phyloP scores from a whole-genome alignment of 30 jellyfish, hydroid and myxozoan genomes.

The Turritopsis rubra region DNA sequence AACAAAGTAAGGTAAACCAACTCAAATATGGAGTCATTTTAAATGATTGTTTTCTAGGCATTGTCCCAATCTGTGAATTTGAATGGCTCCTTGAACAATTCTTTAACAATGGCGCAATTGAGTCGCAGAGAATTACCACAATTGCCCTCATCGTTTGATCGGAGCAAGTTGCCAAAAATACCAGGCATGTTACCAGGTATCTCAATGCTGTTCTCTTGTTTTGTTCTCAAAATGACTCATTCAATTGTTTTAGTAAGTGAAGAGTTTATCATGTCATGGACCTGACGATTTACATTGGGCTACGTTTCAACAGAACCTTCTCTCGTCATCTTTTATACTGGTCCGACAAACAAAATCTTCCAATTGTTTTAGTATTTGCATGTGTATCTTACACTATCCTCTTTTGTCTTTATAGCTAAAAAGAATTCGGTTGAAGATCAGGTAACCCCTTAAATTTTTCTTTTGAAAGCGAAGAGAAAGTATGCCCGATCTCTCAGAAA shows the following conservation, averaged over 20 bases:
- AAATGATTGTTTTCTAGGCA: conserved; percentile 28
- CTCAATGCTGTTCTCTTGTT: not conserved
- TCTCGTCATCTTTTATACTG: too few relatives aligned
- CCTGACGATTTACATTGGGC: too few relatives aligned
- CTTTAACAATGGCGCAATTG: conserved; percentile 30
- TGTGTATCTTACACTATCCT: too few relatives aligned
- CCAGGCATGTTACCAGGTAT: conserved; percentile 41
- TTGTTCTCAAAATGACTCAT: not conserved
- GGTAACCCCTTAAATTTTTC: not conserved
- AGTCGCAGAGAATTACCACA: conserved; percentile 35
- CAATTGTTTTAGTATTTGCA: too few relatives aligned
- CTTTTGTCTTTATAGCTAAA: not conserved
- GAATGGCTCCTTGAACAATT: conserved; percentile 27
- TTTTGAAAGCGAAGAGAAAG: conserved; percentile 8
- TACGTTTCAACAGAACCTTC: too few relatives aligned
- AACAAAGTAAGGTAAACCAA: too few relatives aligned
- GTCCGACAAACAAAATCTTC: too few relatives aligned
- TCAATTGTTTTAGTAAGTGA: too few relatives aligned
- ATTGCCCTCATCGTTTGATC: conserved; percentile 39
- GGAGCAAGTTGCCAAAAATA: conserved; percentile 58
- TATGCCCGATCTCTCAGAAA: not conserved
- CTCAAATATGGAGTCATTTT: too few relatives aligned
- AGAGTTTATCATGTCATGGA: too few relatives aligned
- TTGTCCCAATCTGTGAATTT: conserved; percentile 56
- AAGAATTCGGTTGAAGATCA: not conserved